Base-by-base conservation (phyloP, 2,797 vertebrate genomes). In the Chiroxiphia lanceolata region DNA sequence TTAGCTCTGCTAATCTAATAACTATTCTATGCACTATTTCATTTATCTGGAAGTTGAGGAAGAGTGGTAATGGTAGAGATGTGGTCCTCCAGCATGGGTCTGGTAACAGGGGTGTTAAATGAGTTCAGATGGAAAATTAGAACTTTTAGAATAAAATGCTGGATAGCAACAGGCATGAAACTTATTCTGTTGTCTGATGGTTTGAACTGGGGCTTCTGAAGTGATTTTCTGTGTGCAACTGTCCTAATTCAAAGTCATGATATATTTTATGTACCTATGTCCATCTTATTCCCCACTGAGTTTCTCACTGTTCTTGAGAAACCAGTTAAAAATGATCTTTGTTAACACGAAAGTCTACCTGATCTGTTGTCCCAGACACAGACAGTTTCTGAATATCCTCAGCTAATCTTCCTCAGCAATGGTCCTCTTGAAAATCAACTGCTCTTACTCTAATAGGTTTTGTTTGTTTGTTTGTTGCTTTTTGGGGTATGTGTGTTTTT, bases 391-490 rank as follows among this genome's bases (percentile, higher is more conserved):
- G 74, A 81, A 40, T 71, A 75, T 33, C 45, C 25, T 51, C 25
- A 74, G 23, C 22, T 76, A 76, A 50, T 15, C 27, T 75, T 48
- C 59, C 33, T 60, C 72, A 88, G 33, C 5, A 65, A 6, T 38
- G 9, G 18, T 50, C 34, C 33, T 87, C 78, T 47, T 29, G 33
- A 79, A 76, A 25, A 47, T 19, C 19, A 69, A 64, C 5, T 42
- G 10, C 51, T 76, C 16, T 34, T 72, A 27, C 21, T 65, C 3
- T 34, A 45, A 53, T 50, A 13, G 50, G 26, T 29, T 51, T 48
- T 23, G 13, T 25, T 48, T 26, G 4, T 14, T 25, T 25, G 3
- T 64, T 60, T 51, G 8, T 31, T 9, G 0, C 54, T 1, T 19
- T 10, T 51, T 40, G 10, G 25, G 25, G 13, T 16, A n/a, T 3